These are phyloP conservation scores for Xerus inauris DNA, from an alignment of 2,113 vertebrate species.

Conservation along the genomic window DNA sequence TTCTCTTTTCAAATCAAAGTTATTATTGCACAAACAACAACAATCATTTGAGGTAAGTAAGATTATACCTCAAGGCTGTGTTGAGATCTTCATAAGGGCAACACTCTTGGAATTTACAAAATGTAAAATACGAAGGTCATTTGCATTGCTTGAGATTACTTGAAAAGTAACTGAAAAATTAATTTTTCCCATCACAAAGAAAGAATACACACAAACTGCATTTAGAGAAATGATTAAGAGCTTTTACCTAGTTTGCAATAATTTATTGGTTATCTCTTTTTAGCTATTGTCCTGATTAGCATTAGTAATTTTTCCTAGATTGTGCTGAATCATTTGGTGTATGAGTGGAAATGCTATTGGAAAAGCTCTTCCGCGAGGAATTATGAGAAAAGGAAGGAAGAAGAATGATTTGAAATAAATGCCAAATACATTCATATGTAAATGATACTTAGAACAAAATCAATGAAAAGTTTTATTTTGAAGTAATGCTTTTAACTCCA, in stretches of 20 bases:
- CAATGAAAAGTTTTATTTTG: constrained; percentile 48
- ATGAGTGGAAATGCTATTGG: not conserved
- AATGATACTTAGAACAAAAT: constrained; percentile 38
- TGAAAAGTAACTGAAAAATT: not conserved
- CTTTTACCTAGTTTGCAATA: not conserved
- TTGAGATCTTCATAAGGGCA: not conserved
- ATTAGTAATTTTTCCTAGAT: not conserved
- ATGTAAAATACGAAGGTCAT: not conserved
- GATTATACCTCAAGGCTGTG: not conserved
- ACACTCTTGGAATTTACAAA: not conserved
- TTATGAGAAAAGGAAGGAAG: not conserved
- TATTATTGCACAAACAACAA: not conserved
- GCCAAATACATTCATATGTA: constrained; percentile 2
- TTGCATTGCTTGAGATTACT: constrained; percentile 24
- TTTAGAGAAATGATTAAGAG: not conserved
- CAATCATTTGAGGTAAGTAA: not conserved
- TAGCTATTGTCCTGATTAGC: not conserved
- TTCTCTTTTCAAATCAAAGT: constrained; percentile 57
- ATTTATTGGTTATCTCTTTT: not conserved
- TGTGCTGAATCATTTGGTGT: not conserved
- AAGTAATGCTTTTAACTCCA: not conserved
- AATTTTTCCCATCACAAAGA: not conserved
- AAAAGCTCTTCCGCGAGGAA: constrained; percentile 14
- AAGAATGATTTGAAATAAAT: constrained; percentile 29
- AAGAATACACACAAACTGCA: not conserved